phyloP scores from a whole-genome alignment of 2,113 vertebrate species.

The Porphyrio hochstetteri region DNA sequence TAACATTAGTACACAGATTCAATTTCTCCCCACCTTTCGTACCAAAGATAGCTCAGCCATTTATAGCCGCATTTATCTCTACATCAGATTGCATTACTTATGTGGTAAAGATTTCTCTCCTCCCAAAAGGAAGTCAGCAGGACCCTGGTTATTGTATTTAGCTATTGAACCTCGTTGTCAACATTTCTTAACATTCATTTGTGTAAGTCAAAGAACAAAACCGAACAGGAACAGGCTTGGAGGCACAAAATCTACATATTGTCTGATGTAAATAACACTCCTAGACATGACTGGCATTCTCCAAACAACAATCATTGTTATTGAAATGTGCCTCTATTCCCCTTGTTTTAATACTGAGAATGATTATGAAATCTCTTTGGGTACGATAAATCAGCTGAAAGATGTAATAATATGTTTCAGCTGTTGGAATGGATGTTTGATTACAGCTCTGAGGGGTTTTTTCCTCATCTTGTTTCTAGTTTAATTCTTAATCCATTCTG shows the following conservation, averaged over 20 bases:
- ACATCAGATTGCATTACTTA: constrained; percentile 32
- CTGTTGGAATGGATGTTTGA: constrained; percentile 76
- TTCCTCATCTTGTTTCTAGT: constrained; percentile 63
- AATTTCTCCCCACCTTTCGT: constrained; percentile 43
- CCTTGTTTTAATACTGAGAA: constrained; percentile 79
- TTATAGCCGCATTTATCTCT: not conserved
- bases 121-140: constrained; percentile 40
- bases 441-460: constrained; percentile 71
- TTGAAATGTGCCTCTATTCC: constrained; percentile 87
- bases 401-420: constrained; percentile 73
- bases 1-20: constrained; percentile 1
- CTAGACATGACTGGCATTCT: constrained; percentile 77
- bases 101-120: constrained; percentile 7
- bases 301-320: constrained; percentile 86
- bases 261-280: constrained; percentile 73
- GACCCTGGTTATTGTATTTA: constrained; percentile 52
- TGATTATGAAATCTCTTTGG: constrained; percentile 81
- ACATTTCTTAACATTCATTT: constrained; percentile 72
- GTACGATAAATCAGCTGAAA: constrained; percentile 78
- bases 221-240: constrained; percentile 71
- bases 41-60: not conserved
- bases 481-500: constrained; percentile 68
- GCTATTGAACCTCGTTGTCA: constrained; percentile 66
- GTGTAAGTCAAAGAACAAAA: constrained; percentile 78
- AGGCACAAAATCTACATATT: constrained; percentile 82